Evolutionary conservation across 2,888 invertebrate species (phyloP).

Genomic region (Papilio demoleus): DNA sequence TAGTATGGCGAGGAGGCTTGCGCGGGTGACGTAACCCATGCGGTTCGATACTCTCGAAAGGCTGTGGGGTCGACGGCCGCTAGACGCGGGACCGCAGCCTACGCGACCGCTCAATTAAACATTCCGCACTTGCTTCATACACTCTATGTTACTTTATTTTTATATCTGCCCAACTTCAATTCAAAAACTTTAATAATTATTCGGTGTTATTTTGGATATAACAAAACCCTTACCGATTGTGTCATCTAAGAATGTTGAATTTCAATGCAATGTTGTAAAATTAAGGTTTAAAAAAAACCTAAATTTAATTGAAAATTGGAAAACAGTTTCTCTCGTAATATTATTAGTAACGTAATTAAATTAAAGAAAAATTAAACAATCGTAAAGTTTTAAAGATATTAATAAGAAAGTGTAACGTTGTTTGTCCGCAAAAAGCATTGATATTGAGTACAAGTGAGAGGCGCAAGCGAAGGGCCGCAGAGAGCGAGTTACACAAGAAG

Average conservation of each 20-base stretch:
- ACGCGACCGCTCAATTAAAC: conserved; percentile 78
- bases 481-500: conserved; percentile 83
- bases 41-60: conserved; percentile 70
- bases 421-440: conserved; percentile 43
- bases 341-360: too few relatives aligned
- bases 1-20: conserved; percentile 58
- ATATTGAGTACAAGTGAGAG: conserved; percentile 78
- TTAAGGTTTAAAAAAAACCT: too few relatives aligned
- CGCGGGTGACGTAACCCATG: conserved; percentile 74
- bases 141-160: conserved; percentile 39
- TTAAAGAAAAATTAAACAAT: neutral
- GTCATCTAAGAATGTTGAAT: too few relatives aligned
- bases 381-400: neutral
- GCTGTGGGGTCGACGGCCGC: conserved; percentile 77
- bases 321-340: too few relatives aligned
- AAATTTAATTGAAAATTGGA: too few relatives aligned
- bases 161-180: conserved; percentile 20
- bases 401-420: conserved; percentile 24
- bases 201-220: neutral
- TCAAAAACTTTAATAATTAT: neutral
- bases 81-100: conserved; percentile 80
- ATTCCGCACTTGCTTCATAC: conserved; percentile 67
- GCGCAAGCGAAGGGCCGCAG: conserved; percentile 70
- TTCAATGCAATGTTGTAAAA: too few relatives aligned
- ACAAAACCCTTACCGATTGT: too few relatives aligned